Base-by-base conservation (phyloP, 2,888 invertebrate genomes). In the Sinohyriopsis cumingii region DNA sequence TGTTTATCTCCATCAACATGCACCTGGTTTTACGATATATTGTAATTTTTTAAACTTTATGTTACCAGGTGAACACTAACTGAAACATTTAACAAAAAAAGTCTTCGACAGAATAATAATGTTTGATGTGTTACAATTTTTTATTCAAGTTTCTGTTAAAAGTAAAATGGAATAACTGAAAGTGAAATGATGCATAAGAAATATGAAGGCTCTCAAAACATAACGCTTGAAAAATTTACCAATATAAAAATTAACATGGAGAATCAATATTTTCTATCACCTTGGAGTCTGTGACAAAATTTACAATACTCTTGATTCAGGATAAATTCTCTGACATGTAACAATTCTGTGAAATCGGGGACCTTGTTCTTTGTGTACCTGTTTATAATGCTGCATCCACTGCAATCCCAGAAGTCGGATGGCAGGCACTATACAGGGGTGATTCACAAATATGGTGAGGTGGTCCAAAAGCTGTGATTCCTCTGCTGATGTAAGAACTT, bases 401-500 rank as follows among this genome's bases (percentile, higher is more conserved):
- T 86, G 83, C 65, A 76, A 73, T 20, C 77, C 72, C 20, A 86
- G 71, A 2, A 84, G 72, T 54, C 82, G 76, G 25, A 79, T 78
- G 20, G 82, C 77, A 7, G 80, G 73, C n/a, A 72, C 79, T 24
- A 84, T 57, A 56, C 79, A 77, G 3, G 83, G 80, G 60, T 85
- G 82, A 67, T 83, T 82, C 24, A 83, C 66, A 68, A 76, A 74
- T 12, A 75, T 69, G 24, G 82, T 68, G 2, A 83, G 71, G 60
- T 80, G 69, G 19, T 75, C 66, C 20, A 83, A 56, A 19, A 86
- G 71, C 64, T 77, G 74, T 9, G 69, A 69, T 53, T 84, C 83
- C 63, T 86, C 85, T 56, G 69, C 64, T 57, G 75, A 69, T 59
- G 81, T 82, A 53, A 85, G 67, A 22, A 85, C 78, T 65, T 83